Evolutionary conservation across 2,888 invertebrate genomes (phyloP), one percentile per base, ranked within the genome.

Genomic region (Dolichomitus sp.): DNA sequence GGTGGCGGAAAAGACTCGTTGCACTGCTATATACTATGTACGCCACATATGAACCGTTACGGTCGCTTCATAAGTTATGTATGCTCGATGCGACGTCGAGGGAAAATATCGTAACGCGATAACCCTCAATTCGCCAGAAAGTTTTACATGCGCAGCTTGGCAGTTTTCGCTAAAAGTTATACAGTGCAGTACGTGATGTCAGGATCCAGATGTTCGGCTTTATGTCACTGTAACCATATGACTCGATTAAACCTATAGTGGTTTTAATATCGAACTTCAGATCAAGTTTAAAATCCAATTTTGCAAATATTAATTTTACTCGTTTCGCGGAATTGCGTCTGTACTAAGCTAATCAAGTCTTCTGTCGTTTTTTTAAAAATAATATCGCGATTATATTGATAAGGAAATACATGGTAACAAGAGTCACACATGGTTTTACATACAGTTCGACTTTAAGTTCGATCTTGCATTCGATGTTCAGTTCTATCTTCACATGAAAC

Each of bases 1-100:
- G 76, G 54, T 50, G 69, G 61, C 75, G 76, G 66, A 76, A 73
- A 80, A 83, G 80, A 80, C 75, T 68, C 66, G 52, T 50, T 61
- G 45, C 45, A 42, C 52, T 65, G 37, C 70, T 23, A 40, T 45
- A 45, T 50, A 45, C 63, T 27, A 61, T 12, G 6, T 14, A 52
- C 27, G 1, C 66, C 37, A 33, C 65, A 19, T 68, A 9, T 45
- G 54, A 59, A 59, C 59, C 52, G 74, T 75, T 83, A 75, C 59
- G 33, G 57, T 57, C 50, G 57, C 59, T 27, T 33, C 52, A 78
- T 65, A 70, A 68, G 70, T 75, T 75, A 66, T 75, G 45, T 19
- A 66, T 75, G 59, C 14, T 12, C 45, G 70, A 66, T 12, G 42
- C 45, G 23, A 61, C 61, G 50, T 52, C 50, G 45, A 17, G 65